Conservation (phyloP, 2,888 invertebrate species). For the Mechanitis mazaeus region DNA sequence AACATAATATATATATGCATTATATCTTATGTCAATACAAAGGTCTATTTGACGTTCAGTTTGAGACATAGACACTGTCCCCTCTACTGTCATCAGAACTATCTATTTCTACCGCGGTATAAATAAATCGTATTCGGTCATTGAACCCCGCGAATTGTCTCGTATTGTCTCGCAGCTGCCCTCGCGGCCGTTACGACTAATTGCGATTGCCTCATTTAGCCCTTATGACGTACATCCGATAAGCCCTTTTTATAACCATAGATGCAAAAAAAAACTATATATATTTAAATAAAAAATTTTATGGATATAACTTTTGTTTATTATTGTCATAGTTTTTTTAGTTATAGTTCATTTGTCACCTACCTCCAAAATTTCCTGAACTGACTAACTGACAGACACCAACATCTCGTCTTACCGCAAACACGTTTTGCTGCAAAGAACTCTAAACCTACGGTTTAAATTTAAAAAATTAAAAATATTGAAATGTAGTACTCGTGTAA, state of each 20-base stretch:
- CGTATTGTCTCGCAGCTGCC: slow-evolving; percentile 64
- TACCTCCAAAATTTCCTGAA: no score
- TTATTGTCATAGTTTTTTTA: no score
- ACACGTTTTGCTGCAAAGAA: no score
- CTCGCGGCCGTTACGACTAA: slow-evolving; percentile 54
- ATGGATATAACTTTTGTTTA: neutral
- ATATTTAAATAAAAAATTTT: neutral
- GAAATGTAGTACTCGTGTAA: no score
- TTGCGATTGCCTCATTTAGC: slow-evolving; percentile 53
- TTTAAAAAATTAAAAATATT: no score
- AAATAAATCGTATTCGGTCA: slow-evolving; percentile 40
- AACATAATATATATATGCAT: no score
- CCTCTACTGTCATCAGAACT: slow-evolving; percentile 2
- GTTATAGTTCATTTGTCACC: no score
- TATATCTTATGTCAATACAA: no score
- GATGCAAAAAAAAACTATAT: neutral
- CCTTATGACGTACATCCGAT: slow-evolving; percentile 38
- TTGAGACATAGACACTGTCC: neutral
- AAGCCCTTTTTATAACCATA: slow-evolving; percentile 12
- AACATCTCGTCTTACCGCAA: no score
- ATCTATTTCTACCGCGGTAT: slow-evolving; percentile 6
- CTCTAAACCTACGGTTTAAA: no score
- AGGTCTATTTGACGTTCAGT: no score
- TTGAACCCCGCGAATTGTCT: slow-evolving; percentile 62
- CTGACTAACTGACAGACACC: no score